Base-by-base conservation (phyloP, 2,113 vertebrate genomes). In the Chionomys nivalis region DNA sequence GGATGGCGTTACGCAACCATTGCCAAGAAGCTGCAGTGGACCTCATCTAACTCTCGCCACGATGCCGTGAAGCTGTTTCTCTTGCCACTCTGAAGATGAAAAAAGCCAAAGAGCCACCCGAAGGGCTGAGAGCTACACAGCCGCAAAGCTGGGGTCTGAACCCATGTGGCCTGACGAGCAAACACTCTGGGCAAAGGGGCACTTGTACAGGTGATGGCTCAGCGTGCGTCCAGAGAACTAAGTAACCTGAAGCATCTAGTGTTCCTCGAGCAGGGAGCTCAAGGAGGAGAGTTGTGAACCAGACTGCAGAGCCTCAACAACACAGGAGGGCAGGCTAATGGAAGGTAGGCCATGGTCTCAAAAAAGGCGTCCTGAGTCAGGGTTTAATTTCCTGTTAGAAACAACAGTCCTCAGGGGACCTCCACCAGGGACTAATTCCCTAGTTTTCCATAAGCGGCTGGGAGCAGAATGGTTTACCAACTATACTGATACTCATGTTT, bases 331-430 rank as follows among this genome's bases (percentile, higher is more conserved):
- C 52, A 21, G 33, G 70, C 17, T 36, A n/a, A 72, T 72, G 36
- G 33, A 47, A 85, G 92, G 49, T 24, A 86, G 65, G 61, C 70
- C 68, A 66, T 0, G 7, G 73, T 66, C 81, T 61, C 44, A 70
- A 21, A 66, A 58, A 79, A 58, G 65, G 10, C 24, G 14, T 68
- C 82, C 58, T 31, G 17, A 58, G 76, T 76, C 65, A 90, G 24
- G 24, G 73, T 17, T 89, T 49, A 63, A 70, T 81, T 90, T 81
- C 75, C 91, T 88, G 39, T 83, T 70, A 89, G 49, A 94, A 81
- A 86, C 13, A 89, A 31, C 0, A 42, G 39, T 89, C 61, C 94
- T 87, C 89, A 2, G 61, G 33, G 52, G 90, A 76, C 3, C 28
- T 66, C 93, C 82, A 55, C 91, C 55, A 8, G 39, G 33, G 44